Evolutionary conservation across 1,140 invertebrate species (phyloP).

Genomic region (Aphis craccivora): DNA sequence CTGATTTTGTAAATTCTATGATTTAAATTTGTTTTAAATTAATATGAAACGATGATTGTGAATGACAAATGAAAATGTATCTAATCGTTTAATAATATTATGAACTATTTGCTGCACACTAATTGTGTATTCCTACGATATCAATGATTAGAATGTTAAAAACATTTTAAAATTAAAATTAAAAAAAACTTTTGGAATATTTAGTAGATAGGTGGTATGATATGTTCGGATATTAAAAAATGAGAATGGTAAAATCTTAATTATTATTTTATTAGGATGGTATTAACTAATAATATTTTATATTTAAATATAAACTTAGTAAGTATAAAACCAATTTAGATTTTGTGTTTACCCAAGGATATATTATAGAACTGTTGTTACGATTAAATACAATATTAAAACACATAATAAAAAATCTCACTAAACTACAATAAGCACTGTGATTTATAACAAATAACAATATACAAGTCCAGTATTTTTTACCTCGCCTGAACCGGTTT

Average conservation of each 20-base stretch:
- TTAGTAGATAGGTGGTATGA: neutral
- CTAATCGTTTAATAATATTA: neutral
- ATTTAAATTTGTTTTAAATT: neutral
- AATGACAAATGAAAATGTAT: neutral
- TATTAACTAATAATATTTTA: neutral
- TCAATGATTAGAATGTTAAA: neutral
- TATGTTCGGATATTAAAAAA: neutral
- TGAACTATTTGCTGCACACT: neutral
- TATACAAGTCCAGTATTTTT: neutral
- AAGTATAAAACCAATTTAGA: neutral
- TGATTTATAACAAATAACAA: neutral
- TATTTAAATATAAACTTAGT: neutral
- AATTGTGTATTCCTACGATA: neutral
- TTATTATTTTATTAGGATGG: neutral
- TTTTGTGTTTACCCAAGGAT: neutral
- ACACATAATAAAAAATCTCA: slow-evolving; percentile 9
- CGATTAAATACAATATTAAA: neutral
- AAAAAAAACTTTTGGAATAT: neutral
- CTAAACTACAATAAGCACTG: slow-evolving; percentile 17
- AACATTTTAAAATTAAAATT: no score
- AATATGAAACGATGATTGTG: neutral
- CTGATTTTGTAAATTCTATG: neutral
- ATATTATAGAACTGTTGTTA: neutral
- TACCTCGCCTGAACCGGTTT: slow-evolving; percentile 43
- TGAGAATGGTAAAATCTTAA: neutral